These are phyloP conservation scores for Callocephalon fimbriatum DNA, from an alignment of 2,113 vertebrate species.

Conservation along the genomic window DNA sequence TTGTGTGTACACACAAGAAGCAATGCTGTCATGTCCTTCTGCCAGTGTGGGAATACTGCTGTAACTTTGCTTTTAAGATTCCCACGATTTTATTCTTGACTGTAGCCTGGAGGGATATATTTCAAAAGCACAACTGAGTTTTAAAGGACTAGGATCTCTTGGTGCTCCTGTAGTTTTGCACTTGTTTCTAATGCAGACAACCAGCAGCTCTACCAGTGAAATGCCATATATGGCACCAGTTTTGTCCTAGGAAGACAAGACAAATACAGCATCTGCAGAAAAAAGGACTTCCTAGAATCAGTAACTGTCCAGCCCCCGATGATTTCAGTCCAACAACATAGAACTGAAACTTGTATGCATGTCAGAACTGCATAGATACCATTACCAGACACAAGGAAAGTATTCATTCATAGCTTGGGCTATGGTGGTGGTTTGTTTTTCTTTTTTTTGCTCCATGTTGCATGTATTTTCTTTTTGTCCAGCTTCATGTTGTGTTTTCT, in stretches of 20 bases:
- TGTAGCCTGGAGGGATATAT: neutral
- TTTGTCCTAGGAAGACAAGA: neutral
- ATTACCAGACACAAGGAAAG: neutral
- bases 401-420: neutral
- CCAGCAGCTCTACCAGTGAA: neutral
- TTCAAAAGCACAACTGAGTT: neutral
- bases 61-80: neutral
- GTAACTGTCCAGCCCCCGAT: neutral
- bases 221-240: neutral
- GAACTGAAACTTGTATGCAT: neutral
- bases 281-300: neutral
- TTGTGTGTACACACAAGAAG: neutral
- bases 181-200: neutral
- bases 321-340: neutral
- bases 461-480: slow-evolving; percentile 70
- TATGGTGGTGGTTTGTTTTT: neutral
- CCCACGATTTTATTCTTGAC: neutral
- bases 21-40: neutral
- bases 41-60: neutral
- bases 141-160: neutral
- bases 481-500: slow-evolving; percentile 72
- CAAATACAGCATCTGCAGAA: neutral
- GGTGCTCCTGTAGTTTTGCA: neutral
- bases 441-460: slow-evolving; percentile 9
- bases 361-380: neutral